Evolutionary conservation across 2,888 invertebrate species (phyloP), one percentile per base, ranked within the genome.

Genomic region (Drosophila paramelanica): DNA sequence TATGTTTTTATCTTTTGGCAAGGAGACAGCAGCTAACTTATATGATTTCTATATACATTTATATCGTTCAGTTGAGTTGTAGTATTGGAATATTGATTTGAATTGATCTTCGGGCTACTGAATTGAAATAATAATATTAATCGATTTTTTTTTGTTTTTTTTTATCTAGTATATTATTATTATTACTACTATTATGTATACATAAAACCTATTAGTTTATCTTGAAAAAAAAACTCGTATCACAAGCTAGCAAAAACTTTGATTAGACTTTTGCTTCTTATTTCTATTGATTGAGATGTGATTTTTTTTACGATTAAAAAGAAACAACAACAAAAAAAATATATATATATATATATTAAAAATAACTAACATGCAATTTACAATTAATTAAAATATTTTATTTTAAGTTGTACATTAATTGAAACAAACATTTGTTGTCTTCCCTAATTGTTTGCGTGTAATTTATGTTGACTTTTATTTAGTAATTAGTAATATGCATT

Each of bases 381-480:
- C 61, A 39, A 45, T 56, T 59, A 47, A 38, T 47, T 66, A 55
- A 55, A 66, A 46, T 46, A 69, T 64, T 70, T 42, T 43, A 39
- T 36, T 53, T 67, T 75, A 65, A 78, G 72, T 77, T 73, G 77
- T 75, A 75, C 56, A 75, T 77, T 41, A 50, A 57, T 67, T 73
- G 56, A 75, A 56, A 72, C 75, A 80, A 83, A 65, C 53, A 72
- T 88, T 84, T 80, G 82, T 78, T 80, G 86, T 89, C 89, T 85
- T 87, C 88, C 88, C 81, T 25, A 58, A 68, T 79, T 70, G 77
- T 81, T 87, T 78, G 72, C 71, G 81, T 87, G 87, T 89, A 80
- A 77, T 75, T 89, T 85, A 82, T 88, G 82, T 86, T 89, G 74
- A 83, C 69, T 85, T 87, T 86, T 83, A 81, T 74, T 73, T 81